phyloP scores from a whole-genome alignment of 2,113 vertebrate genomes.

The Chitala chitala region DNA sequence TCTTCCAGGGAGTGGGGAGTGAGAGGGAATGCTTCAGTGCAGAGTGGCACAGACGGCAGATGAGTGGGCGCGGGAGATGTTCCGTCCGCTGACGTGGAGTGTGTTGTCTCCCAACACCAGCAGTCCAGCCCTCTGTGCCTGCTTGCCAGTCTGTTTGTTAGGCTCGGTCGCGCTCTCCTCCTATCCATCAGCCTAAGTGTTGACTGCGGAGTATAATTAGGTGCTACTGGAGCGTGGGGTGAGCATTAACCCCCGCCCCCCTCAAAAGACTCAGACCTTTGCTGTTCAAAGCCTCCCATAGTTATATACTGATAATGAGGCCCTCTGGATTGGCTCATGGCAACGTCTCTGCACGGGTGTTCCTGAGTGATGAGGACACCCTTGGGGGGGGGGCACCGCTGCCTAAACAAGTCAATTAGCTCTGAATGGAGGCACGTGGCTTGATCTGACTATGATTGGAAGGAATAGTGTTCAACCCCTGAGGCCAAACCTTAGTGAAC shows the following conservation, averaged over 20 bases:
- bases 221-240: no score
- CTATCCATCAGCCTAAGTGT: conserved; percentile 32
- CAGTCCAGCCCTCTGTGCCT: no score
- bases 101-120: no score
- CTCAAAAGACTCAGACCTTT: no score
- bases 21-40: no score
- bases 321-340: conserved; percentile 20
- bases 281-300: conserved; percentile 19
- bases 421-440: neutral
- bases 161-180: neutral
- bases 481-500: neutral
- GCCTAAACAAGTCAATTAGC: neutral
- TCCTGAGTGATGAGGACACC: neutral
- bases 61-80: no score
- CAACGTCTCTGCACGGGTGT: conserved; percentile 25
- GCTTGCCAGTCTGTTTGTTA: neutral
- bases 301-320: conserved; percentile 18
- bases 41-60: no score
- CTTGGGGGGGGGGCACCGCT: neutral
- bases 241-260: conserved; percentile 18
- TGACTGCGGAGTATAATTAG: no score
- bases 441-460: neutral
- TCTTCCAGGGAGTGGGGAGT: no score
- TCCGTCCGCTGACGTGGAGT: no score
- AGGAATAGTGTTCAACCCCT: neutral